phyloP scores from a whole-genome alignment of 2,888 invertebrate species.

The Coremacera marginata region DNA sequence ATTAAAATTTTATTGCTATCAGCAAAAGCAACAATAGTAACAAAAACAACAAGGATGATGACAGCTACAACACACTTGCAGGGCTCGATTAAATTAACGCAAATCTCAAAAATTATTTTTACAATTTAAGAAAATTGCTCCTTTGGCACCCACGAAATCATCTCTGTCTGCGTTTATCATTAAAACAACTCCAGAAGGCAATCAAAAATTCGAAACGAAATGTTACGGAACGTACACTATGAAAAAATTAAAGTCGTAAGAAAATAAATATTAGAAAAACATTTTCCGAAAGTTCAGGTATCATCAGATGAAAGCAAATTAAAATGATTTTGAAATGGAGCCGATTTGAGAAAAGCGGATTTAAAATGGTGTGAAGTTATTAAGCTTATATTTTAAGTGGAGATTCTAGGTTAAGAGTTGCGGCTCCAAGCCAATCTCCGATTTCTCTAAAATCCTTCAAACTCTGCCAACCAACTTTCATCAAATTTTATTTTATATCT shows the following conservation, averaged over 20 bases:
- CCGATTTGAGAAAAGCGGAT: no score
- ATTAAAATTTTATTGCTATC: neutral
- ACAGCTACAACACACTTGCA: neutral
- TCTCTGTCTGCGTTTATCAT: conserved; percentile 43
- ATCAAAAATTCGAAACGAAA: conserved; percentile 12
- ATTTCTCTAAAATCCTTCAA: no score
- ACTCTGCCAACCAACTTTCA: no score
- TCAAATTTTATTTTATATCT: no score
- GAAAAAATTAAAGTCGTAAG: neutral
- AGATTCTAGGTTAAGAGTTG: no score
- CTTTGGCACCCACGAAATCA: conserved; percentile 32
- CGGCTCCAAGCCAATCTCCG: no score
- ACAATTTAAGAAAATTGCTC: conserved; percentile 45
- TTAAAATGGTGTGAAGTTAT: no score
- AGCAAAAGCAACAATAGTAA: neutral
- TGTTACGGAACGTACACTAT: neutral
- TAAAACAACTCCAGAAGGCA: conserved; percentile 44
- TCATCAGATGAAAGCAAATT: no score
- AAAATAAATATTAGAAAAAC: no score
- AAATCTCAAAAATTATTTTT: conserved; percentile 46
- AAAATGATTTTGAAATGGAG: no score
- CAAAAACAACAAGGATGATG: neutral
- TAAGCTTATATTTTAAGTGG: no score
- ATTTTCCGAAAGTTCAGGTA: neutral
- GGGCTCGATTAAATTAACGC: conserved; percentile 45